Evolutionary conservation across 1,140 invertebrate species (phyloP).

Genomic region (Episyrphus balteatus): DNA sequence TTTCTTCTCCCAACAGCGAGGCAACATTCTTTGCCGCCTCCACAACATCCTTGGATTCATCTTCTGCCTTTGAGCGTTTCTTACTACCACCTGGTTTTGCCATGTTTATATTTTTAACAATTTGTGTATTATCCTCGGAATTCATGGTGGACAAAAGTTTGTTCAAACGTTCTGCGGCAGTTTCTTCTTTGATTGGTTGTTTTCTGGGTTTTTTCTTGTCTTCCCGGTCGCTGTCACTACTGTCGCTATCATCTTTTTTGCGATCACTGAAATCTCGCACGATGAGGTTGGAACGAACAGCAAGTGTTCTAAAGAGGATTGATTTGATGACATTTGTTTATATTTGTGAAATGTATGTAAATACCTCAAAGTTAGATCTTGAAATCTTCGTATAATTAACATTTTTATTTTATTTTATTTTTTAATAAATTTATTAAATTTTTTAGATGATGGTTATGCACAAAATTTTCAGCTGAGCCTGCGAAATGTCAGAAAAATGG

Average conservation of each 20-base stretch:
- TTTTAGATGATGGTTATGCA: no score
- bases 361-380: no score
- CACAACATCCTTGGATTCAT: slow-evolving; percentile 20
- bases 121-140: slow-evolving; percentile 12
- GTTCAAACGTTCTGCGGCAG: slow-evolving; percentile 25
- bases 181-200: slow-evolving; percentile 11
- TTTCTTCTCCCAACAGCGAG: slow-evolving; percentile 49
- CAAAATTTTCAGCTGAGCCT: no score
- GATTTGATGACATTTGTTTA: no score
- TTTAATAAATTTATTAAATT: no score
- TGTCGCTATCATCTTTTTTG: neutral
- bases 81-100: slow-evolving; percentile 21
- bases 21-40: slow-evolving; percentile 59
- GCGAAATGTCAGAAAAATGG: no score
- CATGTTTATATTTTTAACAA: slow-evolving; percentile 10
- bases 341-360: no score
- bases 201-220: slow-evolving; percentile 21
- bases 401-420: no score
- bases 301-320: no score
- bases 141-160: slow-evolving; percentile 26
- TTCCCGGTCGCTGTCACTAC: slow-evolving; percentile 13
- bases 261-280: no score
- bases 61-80: slow-evolving; percentile 19
- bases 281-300: no score
- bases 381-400: no score